Evolutionary conservation across 2,113 vertebrate genomes (phyloP), one percentile per base, ranked within the genome.

Genomic region (Boleophthalmus pectinirostris): DNA sequence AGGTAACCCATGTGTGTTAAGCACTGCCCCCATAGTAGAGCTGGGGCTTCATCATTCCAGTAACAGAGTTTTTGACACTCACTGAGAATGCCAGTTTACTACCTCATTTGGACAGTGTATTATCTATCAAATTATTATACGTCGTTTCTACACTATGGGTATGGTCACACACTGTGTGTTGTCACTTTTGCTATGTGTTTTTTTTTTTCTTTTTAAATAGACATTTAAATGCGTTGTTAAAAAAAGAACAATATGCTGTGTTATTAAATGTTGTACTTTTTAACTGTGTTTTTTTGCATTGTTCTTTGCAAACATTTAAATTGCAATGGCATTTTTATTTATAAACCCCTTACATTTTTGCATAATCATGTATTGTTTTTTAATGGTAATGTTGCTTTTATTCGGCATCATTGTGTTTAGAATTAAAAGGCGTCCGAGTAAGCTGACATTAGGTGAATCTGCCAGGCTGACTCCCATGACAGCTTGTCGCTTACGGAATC

Each of bases 401-500:
- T 15, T 58, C 70, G 68, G 25, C 29, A 2, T 74, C 51, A 49
- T 83, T 84, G 49, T 73, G 61, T 66, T 87, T 69, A 92, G 88
- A 83, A 78, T 43, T 79, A 82, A 66, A 77, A 73, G 51, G 21
- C 45, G 8, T 43, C 53, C 51, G 66, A 68, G 71, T 77, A 65
- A 77, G 4, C 56, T 29, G 68, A 82, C 72, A 25, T 49, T 66
- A 35, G 68, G 73, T 49, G 88, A 87, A 7, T 86, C 84, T 77
- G 84, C 84, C 53, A 92, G 84, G 74, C 83, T 94, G 64, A 72
- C 74, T 70, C 95, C 93, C 68, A 89, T 95, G 87, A 90, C 92
- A 89, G 91, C 91, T 49, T 95, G 95, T 87, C 91, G 91, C 67
- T 89, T 95, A 56, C 92, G 92, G 63, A 94, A 93, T 91, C 92